Evolutionary conservation across 2,888 invertebrate genomes (phyloP).

Genomic region (Synanthedon myopaeformis): DNA sequence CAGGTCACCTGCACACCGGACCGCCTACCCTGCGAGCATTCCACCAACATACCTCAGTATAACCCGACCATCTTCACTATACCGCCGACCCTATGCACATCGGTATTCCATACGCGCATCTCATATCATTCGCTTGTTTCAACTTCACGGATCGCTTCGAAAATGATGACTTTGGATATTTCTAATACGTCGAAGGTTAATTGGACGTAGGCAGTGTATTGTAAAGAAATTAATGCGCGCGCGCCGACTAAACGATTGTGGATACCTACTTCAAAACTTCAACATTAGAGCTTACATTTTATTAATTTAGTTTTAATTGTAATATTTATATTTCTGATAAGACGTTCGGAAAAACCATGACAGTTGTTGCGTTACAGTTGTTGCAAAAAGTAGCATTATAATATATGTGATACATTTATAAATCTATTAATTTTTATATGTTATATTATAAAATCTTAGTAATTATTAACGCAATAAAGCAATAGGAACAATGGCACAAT

Average conservation of each 20-base stretch:
- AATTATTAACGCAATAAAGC: not conserved
- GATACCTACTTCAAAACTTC: not conserved
- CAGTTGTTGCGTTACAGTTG: too few species aligned
- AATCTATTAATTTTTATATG: too few species aligned
- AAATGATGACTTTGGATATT: conserved; percentile 58
- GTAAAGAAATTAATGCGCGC: conserved; percentile 49
- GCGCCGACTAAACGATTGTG: conserved; percentile 29
- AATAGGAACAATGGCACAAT: not conserved
- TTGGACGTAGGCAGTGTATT: conserved; percentile 60
- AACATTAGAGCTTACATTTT: too few species aligned
- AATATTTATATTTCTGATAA: too few species aligned
- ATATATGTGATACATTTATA: too few species aligned
- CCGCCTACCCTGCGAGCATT: conserved; percentile 47
- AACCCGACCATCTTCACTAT: conserved; percentile 14
- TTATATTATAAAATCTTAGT: too few species aligned
- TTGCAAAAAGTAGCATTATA: too few species aligned
- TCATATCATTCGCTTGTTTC: conserved; percentile 20
- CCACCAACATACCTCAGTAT: conserved; percentile 26
- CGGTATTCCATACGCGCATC: conserved; percentile 8
- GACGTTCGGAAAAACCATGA: too few species aligned
- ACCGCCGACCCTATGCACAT: conserved; percentile 3
- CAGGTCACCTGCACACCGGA: conserved; percentile 45
- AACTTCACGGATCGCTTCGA: conserved; percentile 34
- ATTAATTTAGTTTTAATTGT: too few species aligned
- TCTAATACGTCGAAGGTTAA: conserved; percentile 62